Conservation (phyloP, 35 echinoderm and acorn worm genomes). For the Ptychodera flava region DNA sequence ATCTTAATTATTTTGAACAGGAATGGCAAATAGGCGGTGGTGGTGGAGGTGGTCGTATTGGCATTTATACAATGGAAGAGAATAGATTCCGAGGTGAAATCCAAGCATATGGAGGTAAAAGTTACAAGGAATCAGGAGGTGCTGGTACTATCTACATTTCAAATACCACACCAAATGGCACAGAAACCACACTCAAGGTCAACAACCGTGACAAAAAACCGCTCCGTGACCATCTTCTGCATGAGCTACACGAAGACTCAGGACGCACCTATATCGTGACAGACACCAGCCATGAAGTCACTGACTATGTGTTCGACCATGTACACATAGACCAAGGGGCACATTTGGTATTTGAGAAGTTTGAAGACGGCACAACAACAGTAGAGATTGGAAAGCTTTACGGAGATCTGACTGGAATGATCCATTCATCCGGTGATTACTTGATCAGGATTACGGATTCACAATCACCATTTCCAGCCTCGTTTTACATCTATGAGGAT, state of each 20-base stretch:
- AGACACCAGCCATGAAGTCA: background rate
- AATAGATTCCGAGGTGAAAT: conserved; percentile 50
- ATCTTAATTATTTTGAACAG: too few relatives aligned
- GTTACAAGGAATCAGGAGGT: conserved; percentile 40
- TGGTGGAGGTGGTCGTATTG: conserved; percentile 68
- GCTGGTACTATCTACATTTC: conserved; percentile 74
- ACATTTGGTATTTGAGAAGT: conserved; percentile 44
- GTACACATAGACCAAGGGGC: conserved; percentile 24
- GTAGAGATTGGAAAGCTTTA: conserved; percentile 26
- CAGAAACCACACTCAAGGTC: conserved; percentile 39
- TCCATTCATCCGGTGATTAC: conserved; percentile 26
- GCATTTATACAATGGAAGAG: conserved; percentile 33
- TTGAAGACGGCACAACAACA: background rate
- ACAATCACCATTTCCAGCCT: conserved; percentile 47
- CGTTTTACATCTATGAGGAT: conserved; percentile 44
- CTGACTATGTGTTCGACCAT: conserved; percentile 29
- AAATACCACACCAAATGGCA: conserved; percentile 25
- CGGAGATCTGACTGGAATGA: conserved; percentile 51
- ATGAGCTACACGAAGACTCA: conserved; percentile 22
- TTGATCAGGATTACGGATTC: conserved; percentile 38
- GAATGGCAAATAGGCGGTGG: conserved; percentile 75
- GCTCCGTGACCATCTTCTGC: conserved; percentile 18
- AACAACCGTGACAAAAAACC: conserved; percentile 50
- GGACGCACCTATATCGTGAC: conserved; percentile 38
- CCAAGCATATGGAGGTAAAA: conserved; percentile 52